Percentiles rank a stretch among this genome's conserved stretches.
Conservation (phyloP, 1,140 invertebrate species). For the Halictus rubicundus region DNA sequence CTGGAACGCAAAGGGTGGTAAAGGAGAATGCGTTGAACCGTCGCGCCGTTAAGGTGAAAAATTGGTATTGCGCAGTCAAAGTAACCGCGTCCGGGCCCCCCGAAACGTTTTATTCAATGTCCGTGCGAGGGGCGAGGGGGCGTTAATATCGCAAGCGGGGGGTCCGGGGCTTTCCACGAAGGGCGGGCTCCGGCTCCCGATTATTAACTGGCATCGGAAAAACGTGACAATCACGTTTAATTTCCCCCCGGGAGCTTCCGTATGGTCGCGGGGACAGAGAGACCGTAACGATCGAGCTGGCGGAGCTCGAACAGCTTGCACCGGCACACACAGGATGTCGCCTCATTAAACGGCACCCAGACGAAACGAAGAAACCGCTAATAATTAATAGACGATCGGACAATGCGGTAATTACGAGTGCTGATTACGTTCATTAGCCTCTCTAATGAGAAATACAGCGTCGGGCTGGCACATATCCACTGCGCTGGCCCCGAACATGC, state of each 20-base stretch:
- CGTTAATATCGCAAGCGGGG: background rate
- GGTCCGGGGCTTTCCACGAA: background rate
- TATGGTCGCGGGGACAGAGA: slow-evolving; percentile 20
- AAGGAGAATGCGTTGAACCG: background rate
- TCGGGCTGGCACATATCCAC: background rate
- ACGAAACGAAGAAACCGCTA: slow-evolving; percentile 55
- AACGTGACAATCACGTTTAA: slow-evolving; percentile 47
- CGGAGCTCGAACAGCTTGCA: slow-evolving; percentile 52
- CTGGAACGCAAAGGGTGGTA: background rate
- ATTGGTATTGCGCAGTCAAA: background rate
- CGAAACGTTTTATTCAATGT: slow-evolving; percentile 6
- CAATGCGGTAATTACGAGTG: slow-evolving; percentile 53
- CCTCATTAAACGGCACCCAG: slow-evolving; percentile 53
- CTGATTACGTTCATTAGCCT: slow-evolving; percentile 24
- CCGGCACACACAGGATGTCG: slow-evolving; percentile 62
- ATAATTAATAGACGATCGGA: slow-evolving; percentile 51
- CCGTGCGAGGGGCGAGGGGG: background rate
- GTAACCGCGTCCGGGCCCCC: slow-evolving; percentile 1
- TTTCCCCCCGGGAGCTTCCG: slow-evolving; percentile 43
- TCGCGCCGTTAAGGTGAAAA: slow-evolving; percentile 1
- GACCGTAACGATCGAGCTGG: slow-evolving; percentile 55
- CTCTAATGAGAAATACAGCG: slow-evolving; percentile 15
- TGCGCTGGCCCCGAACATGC: too few species aligned
- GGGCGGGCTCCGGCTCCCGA: background rate
- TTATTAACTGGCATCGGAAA: slow-evolving; percentile 46